Evolutionary conservation across 2,113 vertebrate species (phyloP).

Genomic region (Montifringilla adamsi): DNA sequence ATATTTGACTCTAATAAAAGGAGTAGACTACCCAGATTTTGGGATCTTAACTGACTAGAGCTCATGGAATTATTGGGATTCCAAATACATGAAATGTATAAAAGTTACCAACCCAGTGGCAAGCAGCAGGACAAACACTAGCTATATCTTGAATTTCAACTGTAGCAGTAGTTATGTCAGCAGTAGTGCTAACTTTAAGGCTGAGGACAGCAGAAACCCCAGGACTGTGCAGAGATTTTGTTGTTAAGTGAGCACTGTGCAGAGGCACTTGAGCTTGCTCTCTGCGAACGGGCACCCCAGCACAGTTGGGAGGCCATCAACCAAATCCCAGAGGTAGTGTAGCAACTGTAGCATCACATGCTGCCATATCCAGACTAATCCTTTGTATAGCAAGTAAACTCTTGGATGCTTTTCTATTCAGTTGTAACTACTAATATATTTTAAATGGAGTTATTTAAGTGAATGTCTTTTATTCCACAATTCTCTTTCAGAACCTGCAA

Average conservation of each 20-base stretch:
- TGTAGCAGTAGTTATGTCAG: not conserved
- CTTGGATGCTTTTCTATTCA: not conserved
- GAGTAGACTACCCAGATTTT: not conserved
- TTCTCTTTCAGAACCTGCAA: conserved; percentile 74
- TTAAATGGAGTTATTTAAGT: not conserved
- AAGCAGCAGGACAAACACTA: not conserved
- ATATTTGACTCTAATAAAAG: not conserved
- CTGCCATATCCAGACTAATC: not conserved
- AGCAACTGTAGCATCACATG: not conserved
- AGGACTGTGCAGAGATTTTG: not conserved
- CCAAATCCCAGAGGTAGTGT: not conserved
- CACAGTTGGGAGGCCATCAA: not conserved
- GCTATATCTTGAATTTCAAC: not conserved
- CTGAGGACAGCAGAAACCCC: not conserved
- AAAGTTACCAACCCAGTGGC: not conserved
- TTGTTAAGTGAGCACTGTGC: not conserved
- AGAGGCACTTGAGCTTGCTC: not conserved
- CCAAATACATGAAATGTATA: not conserved
- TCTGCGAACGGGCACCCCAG: fast-evolving
- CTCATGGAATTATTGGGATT: not conserved
- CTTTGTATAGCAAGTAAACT: not conserved
- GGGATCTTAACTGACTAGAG: not conserved
- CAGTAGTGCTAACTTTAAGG: not conserved
- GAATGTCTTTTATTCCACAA: not conserved
- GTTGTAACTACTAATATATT: not conserved